These are phyloP conservation scores for Drosophila kuntzei DNA, from an alignment of 2,888 invertebrate species.

Conservation along the genomic window DNA sequence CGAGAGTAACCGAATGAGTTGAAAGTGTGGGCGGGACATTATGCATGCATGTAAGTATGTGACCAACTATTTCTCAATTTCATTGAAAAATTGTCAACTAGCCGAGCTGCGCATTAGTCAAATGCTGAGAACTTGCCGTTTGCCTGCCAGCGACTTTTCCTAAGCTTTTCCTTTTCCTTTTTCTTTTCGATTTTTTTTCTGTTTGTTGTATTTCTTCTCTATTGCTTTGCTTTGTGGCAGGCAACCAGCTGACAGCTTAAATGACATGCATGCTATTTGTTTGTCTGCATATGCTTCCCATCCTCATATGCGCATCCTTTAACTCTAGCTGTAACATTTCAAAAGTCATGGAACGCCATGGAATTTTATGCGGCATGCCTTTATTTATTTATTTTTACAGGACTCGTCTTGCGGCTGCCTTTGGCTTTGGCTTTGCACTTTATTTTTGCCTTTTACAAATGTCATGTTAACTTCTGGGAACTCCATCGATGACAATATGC, in stretches of 20 bases:
- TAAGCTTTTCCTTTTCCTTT: conserved; percentile 30
- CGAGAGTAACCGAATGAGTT: neutral
- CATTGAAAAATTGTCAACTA: conserved; percentile 66
- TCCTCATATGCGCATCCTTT: conserved; percentile 23
- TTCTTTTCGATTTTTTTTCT: conserved; percentile 6
- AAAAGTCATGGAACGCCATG: conserved; percentile 56
- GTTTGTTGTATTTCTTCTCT: conserved; percentile 1
- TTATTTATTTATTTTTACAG: conserved; percentile 40
- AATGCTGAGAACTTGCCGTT: conserved; percentile 46
- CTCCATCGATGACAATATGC: conserved; percentile 1
- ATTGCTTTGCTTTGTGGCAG: conserved; percentile 29
- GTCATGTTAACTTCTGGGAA: conserved; percentile 14
- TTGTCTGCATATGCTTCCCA: conserved; percentile 23
- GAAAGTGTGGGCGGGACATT: conserved; percentile 3
- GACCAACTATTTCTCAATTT: conserved; percentile 72
- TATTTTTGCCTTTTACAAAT: neutral
- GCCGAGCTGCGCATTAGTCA: conserved; percentile 67
- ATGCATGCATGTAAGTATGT: conserved; percentile 28
- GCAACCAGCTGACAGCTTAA: conserved; percentile 60
- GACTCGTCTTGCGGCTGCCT: conserved; percentile 7
- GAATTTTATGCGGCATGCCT: conserved; percentile 63
- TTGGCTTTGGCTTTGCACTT: conserved; percentile 13
- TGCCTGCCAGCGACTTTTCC: conserved; percentile 35
- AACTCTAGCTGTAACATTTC: conserved; percentile 62
- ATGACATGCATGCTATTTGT: conserved; percentile 66